These are phyloP conservation scores for Zaprionus africanus DNA, from an alignment of 1,140 invertebrate genomes.

Conservation along the genomic window DNA sequence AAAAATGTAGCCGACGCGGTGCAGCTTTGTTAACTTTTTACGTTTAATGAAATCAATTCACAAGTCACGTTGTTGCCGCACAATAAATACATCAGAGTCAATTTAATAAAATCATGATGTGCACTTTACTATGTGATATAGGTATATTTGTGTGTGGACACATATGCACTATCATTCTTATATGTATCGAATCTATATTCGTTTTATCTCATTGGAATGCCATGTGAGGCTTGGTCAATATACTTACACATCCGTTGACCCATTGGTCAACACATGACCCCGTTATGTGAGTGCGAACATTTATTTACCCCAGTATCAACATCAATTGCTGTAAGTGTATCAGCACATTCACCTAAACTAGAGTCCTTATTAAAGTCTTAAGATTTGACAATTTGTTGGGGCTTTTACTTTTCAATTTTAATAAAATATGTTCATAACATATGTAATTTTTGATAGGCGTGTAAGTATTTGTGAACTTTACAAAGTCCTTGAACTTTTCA, in stretches of 20 bases:
- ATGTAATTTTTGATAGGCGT: too few relatives aligned
- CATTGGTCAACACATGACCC: slow-evolving; percentile 8
- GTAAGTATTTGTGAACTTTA: too few relatives aligned
- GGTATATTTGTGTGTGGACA: slow-evolving; percentile 27
- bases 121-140: slow-evolving; percentile 73
- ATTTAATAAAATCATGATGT: slow-evolving; percentile 85
- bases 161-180: slow-evolving; percentile 40
- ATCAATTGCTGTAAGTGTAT: slow-evolving; percentile 70
- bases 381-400: slow-evolving; percentile 52
- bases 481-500: too few relatives aligned
- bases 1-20: slow-evolving; percentile 63
- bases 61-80: slow-evolving; percentile 84
- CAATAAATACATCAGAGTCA: slow-evolving; percentile 84
- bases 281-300: slow-evolving; percentile 15
- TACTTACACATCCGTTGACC: not conserved
- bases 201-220: slow-evolving; percentile 77
- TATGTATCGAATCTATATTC: slow-evolving; percentile 72
- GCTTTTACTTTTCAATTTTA: slow-evolving; percentile 32
- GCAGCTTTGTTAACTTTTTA: slow-evolving; percentile 81
- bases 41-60: slow-evolving; percentile 84
- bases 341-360: slow-evolving; percentile 68
- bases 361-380: slow-evolving; percentile 61
- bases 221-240: slow-evolving; percentile 48
- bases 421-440: not conserved
- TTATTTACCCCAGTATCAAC: slow-evolving; percentile 28